phyloP scores from a whole-genome alignment of 1,140 invertebrate species.

The Lysiphlebus fabarum region DNA sequence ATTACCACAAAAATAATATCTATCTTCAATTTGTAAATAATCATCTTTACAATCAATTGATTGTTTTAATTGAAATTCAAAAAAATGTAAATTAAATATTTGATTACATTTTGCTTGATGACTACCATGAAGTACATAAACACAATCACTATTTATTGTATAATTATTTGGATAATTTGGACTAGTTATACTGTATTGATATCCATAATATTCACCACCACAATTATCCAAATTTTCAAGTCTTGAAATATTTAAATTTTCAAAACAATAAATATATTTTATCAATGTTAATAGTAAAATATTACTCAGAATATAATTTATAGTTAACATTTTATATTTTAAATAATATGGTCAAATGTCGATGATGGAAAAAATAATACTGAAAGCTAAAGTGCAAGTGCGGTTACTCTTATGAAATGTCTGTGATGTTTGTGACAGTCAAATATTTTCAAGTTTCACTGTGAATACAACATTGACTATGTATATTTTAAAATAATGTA shows the following conservation, averaged over 20 bases:
- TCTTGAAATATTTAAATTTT: conserved; percentile 9
- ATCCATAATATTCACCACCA: conserved; percentile 40
- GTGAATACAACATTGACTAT: conserved; percentile 17
- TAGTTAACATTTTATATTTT: background rate
- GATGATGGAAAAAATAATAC: conserved; percentile 28
- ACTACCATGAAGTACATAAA: conserved; percentile 54
- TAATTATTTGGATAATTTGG: conserved; percentile 58
- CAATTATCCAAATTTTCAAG: conserved; percentile 27
- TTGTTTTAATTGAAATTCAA: conserved; percentile 55
- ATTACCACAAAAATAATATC: conserved; percentile 54
- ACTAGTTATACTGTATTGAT: conserved; percentile 39
- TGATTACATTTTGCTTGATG: conserved; percentile 49
- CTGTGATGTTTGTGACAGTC: conserved; percentile 36
- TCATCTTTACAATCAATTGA: conserved; percentile 54
- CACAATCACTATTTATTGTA: conserved; percentile 50
- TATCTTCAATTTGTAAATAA: conserved; percentile 50
- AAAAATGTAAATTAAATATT: conserved; percentile 57
- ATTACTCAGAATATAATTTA: background rate
- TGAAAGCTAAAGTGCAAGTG: conserved; percentile 27
- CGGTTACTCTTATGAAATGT: conserved; percentile 38
- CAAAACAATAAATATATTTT: conserved; percentile 3
- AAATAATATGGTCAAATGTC: conserved; percentile 11
- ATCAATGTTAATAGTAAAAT: conserved; percentile 5
- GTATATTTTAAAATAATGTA: too few relatives aligned
- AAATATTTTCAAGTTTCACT: conserved; percentile 47